phyloP scores from a whole-genome alignment of 2,797 vertebrate species.

The Anisognathus igniventris region DNA sequence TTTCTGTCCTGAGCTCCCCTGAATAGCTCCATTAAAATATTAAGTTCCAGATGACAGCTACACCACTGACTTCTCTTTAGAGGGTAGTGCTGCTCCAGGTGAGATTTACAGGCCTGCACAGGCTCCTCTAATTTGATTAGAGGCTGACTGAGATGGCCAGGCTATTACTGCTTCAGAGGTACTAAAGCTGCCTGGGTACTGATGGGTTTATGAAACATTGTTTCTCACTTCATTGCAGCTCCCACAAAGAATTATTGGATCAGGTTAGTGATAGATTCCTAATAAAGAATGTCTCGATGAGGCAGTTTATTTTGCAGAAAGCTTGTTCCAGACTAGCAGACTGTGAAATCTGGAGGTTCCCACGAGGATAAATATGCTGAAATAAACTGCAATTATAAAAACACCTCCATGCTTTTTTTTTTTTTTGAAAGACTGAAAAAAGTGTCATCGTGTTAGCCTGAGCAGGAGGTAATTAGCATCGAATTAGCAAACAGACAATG shows the following conservation, averaged over 20 bases:
- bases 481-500: background rate
- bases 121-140: constrained; percentile 49
- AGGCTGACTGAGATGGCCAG: constrained; percentile 9
- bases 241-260: constrained; percentile 56
- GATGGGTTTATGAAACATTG: constrained; percentile 67
- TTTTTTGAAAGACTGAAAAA: background rate
- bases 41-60: background rate
- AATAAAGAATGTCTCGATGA: constrained; percentile 52
- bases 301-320: constrained; percentile 47
- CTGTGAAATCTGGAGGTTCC: constrained; percentile 50
- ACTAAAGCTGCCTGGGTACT: constrained; percentile 55
- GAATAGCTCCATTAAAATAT: background rate
- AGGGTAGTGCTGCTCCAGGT: background rate
- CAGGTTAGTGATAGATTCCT: constrained; percentile 43
- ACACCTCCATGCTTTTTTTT: background rate
- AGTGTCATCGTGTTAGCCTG: background rate
- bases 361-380: constrained; percentile 49
- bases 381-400: constrained; percentile 35
- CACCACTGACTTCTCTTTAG: background rate
- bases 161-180: constrained; percentile 20
- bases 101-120: constrained; percentile 17
- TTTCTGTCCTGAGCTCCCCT: background rate
- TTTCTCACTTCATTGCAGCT: constrained; percentile 64
- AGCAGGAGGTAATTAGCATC: background rate
- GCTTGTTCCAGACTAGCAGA: constrained; percentile 37